phyloP scores from a whole-genome alignment of 2,888 invertebrate genomes.

The Tetanocera ferruginea region DNA sequence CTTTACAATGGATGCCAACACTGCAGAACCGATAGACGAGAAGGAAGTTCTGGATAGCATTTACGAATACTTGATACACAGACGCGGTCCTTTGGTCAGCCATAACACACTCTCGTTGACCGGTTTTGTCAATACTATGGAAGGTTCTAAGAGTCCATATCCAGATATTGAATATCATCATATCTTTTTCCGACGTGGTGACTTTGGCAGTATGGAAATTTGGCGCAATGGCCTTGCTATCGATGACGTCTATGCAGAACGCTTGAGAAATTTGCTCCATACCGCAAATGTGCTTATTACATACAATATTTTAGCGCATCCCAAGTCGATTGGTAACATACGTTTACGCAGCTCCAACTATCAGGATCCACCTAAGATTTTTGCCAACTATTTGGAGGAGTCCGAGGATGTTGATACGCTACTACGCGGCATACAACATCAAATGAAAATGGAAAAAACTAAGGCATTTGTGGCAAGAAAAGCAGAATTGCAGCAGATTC shows the following conservation, averaged over 20 bases:
- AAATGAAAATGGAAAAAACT: constrained; percentile 68
- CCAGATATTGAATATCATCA: constrained; percentile 73
- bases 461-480: constrained; percentile 65
- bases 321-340: constrained; percentile 73
- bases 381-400: constrained; percentile 76
- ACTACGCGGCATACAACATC: constrained; percentile 68
- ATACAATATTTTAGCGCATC: constrained; percentile 68
- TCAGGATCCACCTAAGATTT: constrained; percentile 73
- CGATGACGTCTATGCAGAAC: constrained; percentile 27
- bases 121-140: constrained; percentile 72
- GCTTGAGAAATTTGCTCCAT: constrained; percentile 5
- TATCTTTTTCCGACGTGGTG: constrained; percentile 53
- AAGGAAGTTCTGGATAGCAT: constrained; percentile 46
- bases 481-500: constrained; percentile 52
- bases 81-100: constrained; percentile 45
- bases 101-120: constrained; percentile 66
- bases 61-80: constrained; percentile 67
- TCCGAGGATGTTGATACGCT: constrained; percentile 72
- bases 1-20: constrained; percentile 62
- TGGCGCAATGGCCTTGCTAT: constrained; percentile 41
- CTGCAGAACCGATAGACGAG: constrained; percentile 14
- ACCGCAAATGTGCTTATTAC: constrained; percentile 61
- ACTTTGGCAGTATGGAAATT: constrained; percentile 56
- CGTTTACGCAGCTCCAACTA: constrained; percentile 73
- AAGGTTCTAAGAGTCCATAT: constrained; percentile 63